These are phyloP conservation scores for Panulirus ornatus DNA, from an alignment of 1,140 invertebrate genomes.

Conservation along the genomic window DNA sequence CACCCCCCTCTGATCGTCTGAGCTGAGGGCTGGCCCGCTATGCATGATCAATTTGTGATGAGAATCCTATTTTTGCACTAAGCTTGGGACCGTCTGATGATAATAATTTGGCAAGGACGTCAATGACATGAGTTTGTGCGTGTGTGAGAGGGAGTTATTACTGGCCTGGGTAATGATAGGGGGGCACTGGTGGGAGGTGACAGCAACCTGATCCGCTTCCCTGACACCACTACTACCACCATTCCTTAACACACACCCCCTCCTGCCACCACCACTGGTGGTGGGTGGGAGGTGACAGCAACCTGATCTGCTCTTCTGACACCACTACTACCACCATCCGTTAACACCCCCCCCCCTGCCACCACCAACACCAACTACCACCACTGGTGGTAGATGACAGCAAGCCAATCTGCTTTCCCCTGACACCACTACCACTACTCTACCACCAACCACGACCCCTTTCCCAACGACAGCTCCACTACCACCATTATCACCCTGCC, in stretches of 20 bases:
- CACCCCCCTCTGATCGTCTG: background rate
- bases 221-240: background rate
- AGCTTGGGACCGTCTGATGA: constrained; percentile 38
- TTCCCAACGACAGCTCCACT: background rate
- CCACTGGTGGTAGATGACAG: too few relatives aligned
- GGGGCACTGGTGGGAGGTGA: constrained; percentile 1
- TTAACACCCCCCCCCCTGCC: too few relatives aligned
- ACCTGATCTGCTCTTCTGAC: too few relatives aligned
- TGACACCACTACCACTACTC: too few relatives aligned
- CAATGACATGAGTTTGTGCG: constrained; percentile 56
- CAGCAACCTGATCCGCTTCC: background rate
- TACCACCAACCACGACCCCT: too few relatives aligned
- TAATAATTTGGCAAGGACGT: constrained; percentile 47
- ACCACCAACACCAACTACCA: too few relatives aligned
- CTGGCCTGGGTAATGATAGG: constrained; percentile 43
- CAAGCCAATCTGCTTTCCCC: too few relatives aligned
- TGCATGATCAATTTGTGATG: constrained; percentile 19
- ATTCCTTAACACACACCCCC: background rate
- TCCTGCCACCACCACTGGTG: background rate
- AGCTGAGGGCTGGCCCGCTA: background rate
- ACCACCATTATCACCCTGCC: background rate
- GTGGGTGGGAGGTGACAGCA: too few relatives aligned
- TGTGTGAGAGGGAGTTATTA: constrained; percentile 50
- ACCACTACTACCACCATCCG: too few relatives aligned
- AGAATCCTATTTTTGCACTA: constrained; percentile 42